Evolutionary conservation across 2,113 vertebrate genomes (phyloP).

Genomic region (Paraplagusia blochii): DNA sequence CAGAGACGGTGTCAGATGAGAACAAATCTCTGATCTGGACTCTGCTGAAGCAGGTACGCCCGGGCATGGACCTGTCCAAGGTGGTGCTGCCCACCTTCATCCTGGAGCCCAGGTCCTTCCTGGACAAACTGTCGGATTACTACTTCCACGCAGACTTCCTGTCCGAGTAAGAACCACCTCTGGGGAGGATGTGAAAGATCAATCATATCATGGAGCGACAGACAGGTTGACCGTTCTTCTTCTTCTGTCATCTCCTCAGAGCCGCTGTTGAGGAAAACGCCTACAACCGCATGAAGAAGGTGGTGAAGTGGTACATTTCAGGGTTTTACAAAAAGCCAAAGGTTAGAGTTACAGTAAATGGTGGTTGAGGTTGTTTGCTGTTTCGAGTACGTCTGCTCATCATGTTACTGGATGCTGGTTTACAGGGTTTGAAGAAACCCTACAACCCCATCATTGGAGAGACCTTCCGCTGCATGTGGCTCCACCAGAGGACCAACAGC

Average conservation of each 20-base stretch:
- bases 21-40: conserved; percentile 99
- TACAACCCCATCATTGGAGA: conserved; percentile 99
- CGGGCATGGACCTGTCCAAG: conserved; percentile 97
- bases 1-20: conserved; percentile 97
- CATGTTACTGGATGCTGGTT: background rate
- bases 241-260: conserved; percentile 63
- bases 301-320: conserved; percentile 99
- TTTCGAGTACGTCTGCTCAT: background rate
- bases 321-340: conserved; percentile 99
- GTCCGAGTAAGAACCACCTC: conserved; percentile 83
- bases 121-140: conserved; percentile 98
- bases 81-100: conserved; percentile 98
- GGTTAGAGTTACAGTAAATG: conserved; percentile 68
- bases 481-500: conserved; percentile 92
- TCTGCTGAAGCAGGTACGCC: conserved; percentile 94
- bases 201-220: background rate
- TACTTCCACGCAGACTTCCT: conserved; percentile 98
- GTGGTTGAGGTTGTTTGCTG: no score
- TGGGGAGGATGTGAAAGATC: no score
- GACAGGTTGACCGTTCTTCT: no score
- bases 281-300: conserved; percentile 94
- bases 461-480: conserved; percentile 95
- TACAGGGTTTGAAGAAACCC: conserved; percentile 95
- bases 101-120: conserved; percentile 93
- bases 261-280: conserved; percentile 96